These are phyloP conservation scores for Chrysolina haemoptera DNA, from an alignment of 2,888 invertebrate genomes.

Conservation along the genomic window DNA sequence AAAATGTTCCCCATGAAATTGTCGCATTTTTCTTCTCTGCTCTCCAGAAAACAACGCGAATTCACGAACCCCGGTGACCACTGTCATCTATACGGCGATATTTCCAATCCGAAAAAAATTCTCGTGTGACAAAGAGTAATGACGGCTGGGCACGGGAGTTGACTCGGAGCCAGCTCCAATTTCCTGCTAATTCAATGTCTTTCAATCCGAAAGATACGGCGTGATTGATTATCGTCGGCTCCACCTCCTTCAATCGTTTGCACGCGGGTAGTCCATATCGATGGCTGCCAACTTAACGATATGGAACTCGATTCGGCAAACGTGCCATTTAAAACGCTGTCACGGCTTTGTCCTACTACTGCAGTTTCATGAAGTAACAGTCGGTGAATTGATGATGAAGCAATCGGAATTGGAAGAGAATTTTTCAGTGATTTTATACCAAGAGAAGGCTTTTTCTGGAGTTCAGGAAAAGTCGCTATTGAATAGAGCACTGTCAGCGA, in stretches of 20 bases:
- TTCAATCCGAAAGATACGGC: conserved; percentile 70
- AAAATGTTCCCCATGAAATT: too few relatives aligned
- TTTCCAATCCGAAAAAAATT: conserved; percentile 38
- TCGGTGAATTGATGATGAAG: conserved; percentile 2
- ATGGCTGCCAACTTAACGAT: conserved; percentile 10
- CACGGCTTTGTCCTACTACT: not conserved
- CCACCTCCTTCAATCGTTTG: conserved; percentile 59
- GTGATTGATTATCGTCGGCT: conserved; percentile 68
- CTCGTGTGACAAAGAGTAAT: conserved; percentile 67
- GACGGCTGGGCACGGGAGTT: conserved; percentile 58
- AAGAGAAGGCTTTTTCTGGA: not conserved
- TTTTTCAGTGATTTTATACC: not conserved
- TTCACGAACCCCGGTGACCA: not conserved
- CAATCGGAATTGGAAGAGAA: not conserved
- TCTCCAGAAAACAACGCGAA: not conserved
- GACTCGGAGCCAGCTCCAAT: conserved; percentile 65
- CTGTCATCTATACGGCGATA: conserved; percentile 9
- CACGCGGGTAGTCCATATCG: conserved; percentile 30
- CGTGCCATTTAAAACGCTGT: conserved; percentile 3
- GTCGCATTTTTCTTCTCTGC: too few relatives aligned
- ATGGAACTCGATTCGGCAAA: conserved; percentile 8
- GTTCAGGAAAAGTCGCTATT: too few relatives aligned
- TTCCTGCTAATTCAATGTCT: conserved; percentile 72
- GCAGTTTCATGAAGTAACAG: not conserved
- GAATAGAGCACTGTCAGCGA: too few relatives aligned